A percentile compares a stretch with the other conserved stretches of the same genome.
phyloP scores from a whole-genome alignment of 2,888 invertebrate species.

The Drosophila leonis region DNA sequence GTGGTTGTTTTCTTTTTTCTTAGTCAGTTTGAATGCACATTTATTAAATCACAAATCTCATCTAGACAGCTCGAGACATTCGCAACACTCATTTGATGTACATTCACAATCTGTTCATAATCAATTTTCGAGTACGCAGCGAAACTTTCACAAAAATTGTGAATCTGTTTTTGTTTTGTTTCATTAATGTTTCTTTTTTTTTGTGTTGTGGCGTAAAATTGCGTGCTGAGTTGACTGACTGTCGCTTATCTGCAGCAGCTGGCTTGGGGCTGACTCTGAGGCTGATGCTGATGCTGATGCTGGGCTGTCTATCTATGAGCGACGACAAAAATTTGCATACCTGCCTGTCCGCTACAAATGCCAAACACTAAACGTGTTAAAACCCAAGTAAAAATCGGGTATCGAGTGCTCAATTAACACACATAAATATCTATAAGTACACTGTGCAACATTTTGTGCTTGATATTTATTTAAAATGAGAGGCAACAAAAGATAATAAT shows the following conservation, averaged over 20 bases:
- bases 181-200: constrained; percentile 1
- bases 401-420: constrained; percentile 73
- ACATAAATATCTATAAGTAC: constrained; percentile 22
- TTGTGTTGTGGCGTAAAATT: constrained; percentile 27
- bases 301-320: constrained; percentile 42
- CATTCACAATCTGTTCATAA: constrained; percentile 70
- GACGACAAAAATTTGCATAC: constrained; percentile 67
- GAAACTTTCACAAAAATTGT: constrained; percentile 71
- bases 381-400: constrained; percentile 50
- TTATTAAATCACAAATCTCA: constrained; percentile 42
- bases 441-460: background rate
- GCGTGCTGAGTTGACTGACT: constrained; percentile 41
- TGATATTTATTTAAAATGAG: no score
- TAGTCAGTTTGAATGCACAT: constrained; percentile 34
- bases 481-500: no score
- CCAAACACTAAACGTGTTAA: constrained; percentile 62
- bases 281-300: constrained; percentile 2
- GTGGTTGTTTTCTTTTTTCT: no score
- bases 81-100: constrained; percentile 36
- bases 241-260: constrained; percentile 51
- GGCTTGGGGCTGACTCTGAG: background rate
- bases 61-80: constrained; percentile 27
- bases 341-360: constrained; percentile 44
- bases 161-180: constrained; percentile 31
- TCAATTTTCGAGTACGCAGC: constrained; percentile 70